Percentiles rank a stretch among this genome's conserved stretches.
Evolutionary conservation across 2,113 vertebrate genomes (phyloP).

Genomic region (Ammodytes dubius): DNA sequence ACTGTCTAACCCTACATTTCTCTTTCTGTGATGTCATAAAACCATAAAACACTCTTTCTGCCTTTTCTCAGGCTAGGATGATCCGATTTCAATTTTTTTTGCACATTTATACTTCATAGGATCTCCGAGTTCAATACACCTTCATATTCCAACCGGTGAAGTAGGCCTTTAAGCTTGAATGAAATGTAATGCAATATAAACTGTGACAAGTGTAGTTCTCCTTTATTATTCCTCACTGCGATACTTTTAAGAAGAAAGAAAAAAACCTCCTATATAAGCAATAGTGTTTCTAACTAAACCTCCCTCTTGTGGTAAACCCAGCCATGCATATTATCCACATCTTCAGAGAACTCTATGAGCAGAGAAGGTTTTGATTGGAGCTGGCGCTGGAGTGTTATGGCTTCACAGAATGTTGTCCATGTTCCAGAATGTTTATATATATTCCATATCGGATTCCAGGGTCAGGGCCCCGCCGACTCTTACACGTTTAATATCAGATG

Average conservation of each 20-base stretch:
- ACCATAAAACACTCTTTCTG: too few relatives aligned
- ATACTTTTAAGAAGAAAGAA: not conserved
- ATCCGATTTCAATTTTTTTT: too few relatives aligned
- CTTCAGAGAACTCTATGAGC: not conserved
- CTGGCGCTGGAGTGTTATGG: not conserved
- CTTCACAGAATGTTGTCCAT: constrained; percentile 2
- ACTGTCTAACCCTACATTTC: too few relatives aligned
- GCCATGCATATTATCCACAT: not conserved
- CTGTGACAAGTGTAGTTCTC: not conserved
- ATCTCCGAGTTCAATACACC: too few relatives aligned
- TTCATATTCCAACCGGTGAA: too few relatives aligned
- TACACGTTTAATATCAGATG: constrained; percentile 61
- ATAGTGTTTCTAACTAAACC: too few relatives aligned
- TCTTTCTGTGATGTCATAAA: too few relatives aligned
- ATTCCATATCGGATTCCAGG: constrained; percentile 27
- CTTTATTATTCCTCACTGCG: not conserved
- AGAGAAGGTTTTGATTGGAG: not conserved
- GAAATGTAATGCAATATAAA: not conserved
- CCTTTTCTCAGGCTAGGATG: too few relatives aligned
- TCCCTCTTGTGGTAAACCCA: not conserved
- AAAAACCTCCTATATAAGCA: not conserved
- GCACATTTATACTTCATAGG: too few relatives aligned
- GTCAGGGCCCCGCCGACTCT: constrained; percentile 33
- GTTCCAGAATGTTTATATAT: not conserved
- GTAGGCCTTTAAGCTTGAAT: too few relatives aligned